These are phyloP conservation scores for Cichladusa arquata DNA, from an alignment of 2,113 vertebrate species.

Conservation along the genomic window DNA sequence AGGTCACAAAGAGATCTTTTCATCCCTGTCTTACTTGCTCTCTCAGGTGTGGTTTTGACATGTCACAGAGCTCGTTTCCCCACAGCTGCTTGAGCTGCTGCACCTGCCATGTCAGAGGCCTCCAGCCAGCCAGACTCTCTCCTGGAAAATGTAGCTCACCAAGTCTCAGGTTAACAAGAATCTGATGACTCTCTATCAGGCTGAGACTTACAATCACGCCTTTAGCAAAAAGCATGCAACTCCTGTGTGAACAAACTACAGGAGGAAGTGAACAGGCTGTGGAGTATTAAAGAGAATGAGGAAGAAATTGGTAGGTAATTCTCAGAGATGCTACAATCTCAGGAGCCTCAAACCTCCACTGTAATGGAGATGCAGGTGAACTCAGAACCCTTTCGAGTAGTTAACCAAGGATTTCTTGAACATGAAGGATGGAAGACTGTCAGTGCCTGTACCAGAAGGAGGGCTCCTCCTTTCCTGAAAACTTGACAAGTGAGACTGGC, in stretches of 20 bases:
- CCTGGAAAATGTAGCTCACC: neutral
- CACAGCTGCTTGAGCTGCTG: neutral
- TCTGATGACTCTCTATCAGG: neutral
- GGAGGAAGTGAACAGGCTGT: neutral
- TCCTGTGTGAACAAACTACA: neutral
- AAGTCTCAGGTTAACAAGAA: neutral
- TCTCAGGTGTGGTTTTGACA: neutral
- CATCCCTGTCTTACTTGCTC: neutral
- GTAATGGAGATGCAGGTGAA: too few relatives aligned
- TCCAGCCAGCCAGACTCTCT: neutral
- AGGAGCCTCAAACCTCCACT: neutral
- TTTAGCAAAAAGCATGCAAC: neutral
- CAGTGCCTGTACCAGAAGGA: neutral
- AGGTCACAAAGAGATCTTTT: neutral
- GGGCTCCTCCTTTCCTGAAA: neutral
- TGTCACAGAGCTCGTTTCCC: rapidly evolving
- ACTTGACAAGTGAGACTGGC: neutral
- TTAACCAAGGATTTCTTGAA: too few relatives aligned
- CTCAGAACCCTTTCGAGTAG: too few relatives aligned
- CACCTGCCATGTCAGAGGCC: neutral
- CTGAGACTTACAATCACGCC: neutral
- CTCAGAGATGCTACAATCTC: neutral
- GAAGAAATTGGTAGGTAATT: neutral
- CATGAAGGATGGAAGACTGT: neutral
- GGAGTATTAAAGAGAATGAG: neutral